Base-by-base conservation (phyloP, 1,140 invertebrate genomes). In the Euwallacea similis region DNA sequence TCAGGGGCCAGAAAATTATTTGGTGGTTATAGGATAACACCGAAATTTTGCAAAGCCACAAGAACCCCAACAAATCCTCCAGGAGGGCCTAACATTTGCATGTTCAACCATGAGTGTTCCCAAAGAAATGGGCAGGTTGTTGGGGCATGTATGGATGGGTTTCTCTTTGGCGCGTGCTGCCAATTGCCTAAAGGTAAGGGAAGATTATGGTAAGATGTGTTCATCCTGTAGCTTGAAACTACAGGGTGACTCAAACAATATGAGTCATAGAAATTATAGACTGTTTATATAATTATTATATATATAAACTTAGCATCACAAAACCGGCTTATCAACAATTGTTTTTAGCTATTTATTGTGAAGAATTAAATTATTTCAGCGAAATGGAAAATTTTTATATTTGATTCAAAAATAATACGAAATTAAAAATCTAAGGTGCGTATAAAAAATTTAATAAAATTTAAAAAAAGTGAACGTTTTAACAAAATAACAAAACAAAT, bases 61-160 rank as follows among this genome's bases (percentile, higher is more conserved):
- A 84, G 60, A 84, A 85, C 65, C 83, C 77, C 71, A 72, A 77
- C 65, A 78, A 76, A 73, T 78, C 79, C 68, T 83, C 77, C 74
- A 77, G 81, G 63, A 76, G 92, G 88, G 0, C 89, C 89, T n/a
- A 87, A 87, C n/a, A 89, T 94, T 76, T 97, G 95, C 82, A 96
- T 96, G 93, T 97, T 96, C 83, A 95, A 95, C 82, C 93, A 95
- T 77, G 93, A 97, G 79, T 97, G 95, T 80, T 86, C 86, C 7
- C 88, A 90, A 66, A 84, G 91, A 70, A 88, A 88, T 8, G 94
- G 95, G 2, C 87, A 91, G 77, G 92, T 96, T 0, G 90, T 96
- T 0, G 93, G 93, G 0, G 89, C 94, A 6, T 97, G 95, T 76
- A 93, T 95, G 88, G 93, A 96, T 79, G 93, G 92, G 1, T 95